Base-by-base conservation (phyloP, 2,888 invertebrate species). In the Charanyca ferruginea region DNA sequence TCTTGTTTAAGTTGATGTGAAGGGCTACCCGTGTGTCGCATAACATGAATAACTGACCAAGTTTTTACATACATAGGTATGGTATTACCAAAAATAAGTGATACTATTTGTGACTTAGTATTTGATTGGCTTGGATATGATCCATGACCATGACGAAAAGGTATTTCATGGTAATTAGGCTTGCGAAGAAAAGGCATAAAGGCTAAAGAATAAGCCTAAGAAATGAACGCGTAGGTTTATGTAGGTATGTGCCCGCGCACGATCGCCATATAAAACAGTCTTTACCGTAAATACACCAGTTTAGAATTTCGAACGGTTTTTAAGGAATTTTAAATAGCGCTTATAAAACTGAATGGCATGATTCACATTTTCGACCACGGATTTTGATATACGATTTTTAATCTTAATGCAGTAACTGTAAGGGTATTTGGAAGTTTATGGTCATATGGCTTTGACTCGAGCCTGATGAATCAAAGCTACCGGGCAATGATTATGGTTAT, bases 221-320 rank as follows among this genome's bases (percentile, higher is more conserved):
- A 65, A 66, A 62, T 66, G 44, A 74, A 78, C 67, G 55, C 45
- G 23, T 42, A 67, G 32, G 9, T 32, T 11, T 55, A 59, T 59
- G 78, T 55, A 59, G 59, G 78, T 74, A 81, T 77, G 80, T 80
- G 81, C 72, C 28, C 55, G 81, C 77, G 83, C 85, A 84, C 78
- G 81, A 83, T 66, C 77, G 65, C 80, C 86, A 84, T 85, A 83
- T 83, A 87, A 83, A 89, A 85, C 83, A 83, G 79, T 75, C 69
- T 87, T 86, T 84, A 88, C 86, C 83, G 86, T 89, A 89, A 87
- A 89, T 83, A 85, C 78, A 70, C 80, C 84, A 82, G 87, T 83
- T 85, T 89, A 84, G 80, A 85, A 87, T 86, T 87, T 82, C 85
- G 77, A 86, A 87, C 86, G 80, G 83, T 83, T 81, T 83, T 81